phyloP scores from a whole-genome alignment of 2,888 invertebrate species.

The Eupithecia subfuscata region DNA sequence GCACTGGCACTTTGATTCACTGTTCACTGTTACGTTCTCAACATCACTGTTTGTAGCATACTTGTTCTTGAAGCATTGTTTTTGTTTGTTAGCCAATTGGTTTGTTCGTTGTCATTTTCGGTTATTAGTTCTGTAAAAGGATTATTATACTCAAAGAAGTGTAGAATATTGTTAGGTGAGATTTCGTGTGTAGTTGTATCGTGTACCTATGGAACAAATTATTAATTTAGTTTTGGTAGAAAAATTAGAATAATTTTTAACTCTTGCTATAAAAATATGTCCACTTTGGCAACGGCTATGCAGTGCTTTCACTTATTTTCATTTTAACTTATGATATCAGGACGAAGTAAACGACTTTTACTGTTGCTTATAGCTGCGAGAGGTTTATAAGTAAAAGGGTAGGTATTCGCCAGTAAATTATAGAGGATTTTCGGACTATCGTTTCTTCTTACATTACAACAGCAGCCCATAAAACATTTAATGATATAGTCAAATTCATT shows the following conservation, averaged over 20 bases:
- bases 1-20: constrained; percentile 32
- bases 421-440: background rate
- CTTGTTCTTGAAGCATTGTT: constrained; percentile 29
- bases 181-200: background rate
- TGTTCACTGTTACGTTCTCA: constrained; percentile 28
- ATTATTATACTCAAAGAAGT: background rate
- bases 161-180: background rate
- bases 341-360: background rate
- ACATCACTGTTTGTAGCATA: constrained; percentile 22
- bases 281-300: background rate
- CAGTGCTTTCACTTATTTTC: too few species aligned
- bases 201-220: background rate
- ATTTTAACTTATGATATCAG: background rate
- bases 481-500: background rate
- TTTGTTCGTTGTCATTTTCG: constrained; percentile 13
- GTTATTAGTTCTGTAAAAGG: constrained; percentile 3
- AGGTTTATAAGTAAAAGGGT: too few species aligned
- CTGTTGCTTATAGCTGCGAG: too few species aligned
- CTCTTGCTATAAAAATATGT: background rate
- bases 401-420: too few species aligned
- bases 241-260: background rate
- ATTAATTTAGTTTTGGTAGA: background rate
- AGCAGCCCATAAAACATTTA: background rate
- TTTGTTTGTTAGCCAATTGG: constrained; percentile 24
- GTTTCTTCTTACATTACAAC: background rate